phyloP scores from a whole-genome alignment of 2,113 vertebrate species.

The Panurus biarmicus region DNA sequence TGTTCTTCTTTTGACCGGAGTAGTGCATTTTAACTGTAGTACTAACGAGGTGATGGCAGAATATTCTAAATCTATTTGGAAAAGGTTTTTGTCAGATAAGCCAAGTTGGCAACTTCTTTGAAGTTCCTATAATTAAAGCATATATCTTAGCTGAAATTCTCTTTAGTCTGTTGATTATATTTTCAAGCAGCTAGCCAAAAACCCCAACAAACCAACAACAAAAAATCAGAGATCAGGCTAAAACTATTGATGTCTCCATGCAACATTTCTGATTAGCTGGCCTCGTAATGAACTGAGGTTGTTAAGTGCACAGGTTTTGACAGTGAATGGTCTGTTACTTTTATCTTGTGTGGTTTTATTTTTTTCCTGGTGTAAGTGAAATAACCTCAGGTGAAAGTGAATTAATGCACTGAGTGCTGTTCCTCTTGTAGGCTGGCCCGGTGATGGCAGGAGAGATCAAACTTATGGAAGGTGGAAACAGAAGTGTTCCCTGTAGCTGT shows the following conservation, averaged over 20 bases:
- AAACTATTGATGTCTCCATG: neutral
- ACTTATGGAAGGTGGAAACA: neutral
- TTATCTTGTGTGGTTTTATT: neutral
- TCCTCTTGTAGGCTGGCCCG: neutral
- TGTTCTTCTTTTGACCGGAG: neutral
- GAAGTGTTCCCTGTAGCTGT: neutral
- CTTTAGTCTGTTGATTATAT: conserved; percentile 6
- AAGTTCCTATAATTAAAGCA: conserved; percentile 35
- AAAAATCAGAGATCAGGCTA: neutral
- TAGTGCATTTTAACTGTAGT: neutral
- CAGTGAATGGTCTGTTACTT: neutral
- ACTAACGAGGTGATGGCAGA: neutral
- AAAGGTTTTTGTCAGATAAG: neutral
- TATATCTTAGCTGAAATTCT: conserved; percentile 29
- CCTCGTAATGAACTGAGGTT: neutral
- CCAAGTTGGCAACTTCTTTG: conserved; percentile 12
- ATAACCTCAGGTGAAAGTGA: neutral
- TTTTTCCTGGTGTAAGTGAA: neutral
- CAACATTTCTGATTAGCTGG: conserved; percentile 4
- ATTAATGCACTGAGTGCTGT: neutral
- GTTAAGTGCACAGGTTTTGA: neutral
- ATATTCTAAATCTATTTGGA: conserved; percentile 12
- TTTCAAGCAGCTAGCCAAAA: neutral
- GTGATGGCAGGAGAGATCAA: conserved; percentile 11
- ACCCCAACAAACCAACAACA: neutral